Base-by-base conservation (phyloP, 2,113 vertebrate genomes). In the Sylvilagus bachmani region DNA sequence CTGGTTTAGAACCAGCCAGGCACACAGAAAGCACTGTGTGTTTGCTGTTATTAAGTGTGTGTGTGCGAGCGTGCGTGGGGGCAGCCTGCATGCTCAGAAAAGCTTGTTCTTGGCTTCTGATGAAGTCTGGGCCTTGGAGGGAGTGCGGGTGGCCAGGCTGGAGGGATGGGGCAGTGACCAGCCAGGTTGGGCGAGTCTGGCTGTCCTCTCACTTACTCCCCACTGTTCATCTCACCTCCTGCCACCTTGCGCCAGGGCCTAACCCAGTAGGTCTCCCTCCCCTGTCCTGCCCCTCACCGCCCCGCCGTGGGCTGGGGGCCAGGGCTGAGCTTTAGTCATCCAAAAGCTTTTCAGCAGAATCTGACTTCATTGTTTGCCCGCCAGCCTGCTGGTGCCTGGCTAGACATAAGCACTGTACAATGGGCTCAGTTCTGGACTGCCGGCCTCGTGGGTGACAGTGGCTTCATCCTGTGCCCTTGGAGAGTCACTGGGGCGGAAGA, bases 291-390 rank as follows among this genome's bases (percentile, higher is more conserved):
- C 69, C 74, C 51, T 7, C 58, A 55, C 44, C 69, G 73, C 83
- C 44, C 79, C 95, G 69, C 75, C 73, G 94, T 90, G 93, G 87
- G 69, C 92, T 73, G 61, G 86, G 87, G 88, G 93, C 85, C 92
- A 94, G 88, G 66, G 61, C 79, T 62, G 36, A 90, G 53, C 75
- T 97, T 89, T 92, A 86, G 95, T 89, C 91, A 94, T 90, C 61
- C 78, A 66, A 95, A 88, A 89, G 88, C 66, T 95, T 97, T 97
- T 93, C 77, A 96, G 95, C 86, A 97, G 94, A 89, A 67, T 96
- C 70, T 55, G 73, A 79, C 53, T 91, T 88, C 86, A 82, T 96
- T 96, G 92, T 95, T 82, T 74, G 73, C n/a, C 89, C 90, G 96
- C 94, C 93, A 96, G 86, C 0, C 11, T 0, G 0, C 73, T 29